phyloP scores from a whole-genome alignment of 2,797 vertebrate species.

The Mustela erminea region DNA sequence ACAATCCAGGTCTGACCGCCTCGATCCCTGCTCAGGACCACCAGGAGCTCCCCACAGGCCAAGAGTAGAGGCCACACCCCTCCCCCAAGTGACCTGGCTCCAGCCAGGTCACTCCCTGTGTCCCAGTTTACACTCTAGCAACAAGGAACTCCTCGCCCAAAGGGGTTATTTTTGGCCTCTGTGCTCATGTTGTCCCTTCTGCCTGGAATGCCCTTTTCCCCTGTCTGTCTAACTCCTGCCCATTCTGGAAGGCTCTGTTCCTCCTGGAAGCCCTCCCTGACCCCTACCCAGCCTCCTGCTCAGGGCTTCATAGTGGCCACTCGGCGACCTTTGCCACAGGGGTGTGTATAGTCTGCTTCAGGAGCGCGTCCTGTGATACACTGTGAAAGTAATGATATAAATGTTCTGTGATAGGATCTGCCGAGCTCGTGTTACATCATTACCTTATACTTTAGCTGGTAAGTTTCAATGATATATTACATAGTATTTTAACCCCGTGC shows the following conservation, averaged over 20 bases:
- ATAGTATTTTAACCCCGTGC: background rate
- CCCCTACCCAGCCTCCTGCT: background rate
- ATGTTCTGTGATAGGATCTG: background rate
- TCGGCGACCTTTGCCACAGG: background rate
- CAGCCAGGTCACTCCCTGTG: background rate
- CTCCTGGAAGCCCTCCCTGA: slow-evolving; percentile 60
- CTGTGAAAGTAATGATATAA: background rate
- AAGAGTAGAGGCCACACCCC: background rate
- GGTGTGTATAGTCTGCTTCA: background rate
- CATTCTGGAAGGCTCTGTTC: slow-evolving; percentile 34
- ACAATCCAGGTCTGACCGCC: background rate
- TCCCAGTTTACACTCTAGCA: slow-evolving; percentile 48
- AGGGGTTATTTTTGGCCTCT: slow-evolving; percentile 67
- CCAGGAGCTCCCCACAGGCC: background rate
- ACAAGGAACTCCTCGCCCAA: background rate
- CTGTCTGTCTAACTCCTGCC: background rate
- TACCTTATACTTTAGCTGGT: background rate
- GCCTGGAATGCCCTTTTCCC: slow-evolving; percentile 4
- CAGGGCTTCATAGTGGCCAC: background rate
- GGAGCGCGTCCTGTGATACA: background rate
- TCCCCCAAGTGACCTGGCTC: background rate
- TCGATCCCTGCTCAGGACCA: background rate
- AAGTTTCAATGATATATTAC: background rate
- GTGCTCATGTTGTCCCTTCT: slow-evolving; percentile 47
- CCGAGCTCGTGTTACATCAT: background rate